Conservation (phyloP, 2,113 vertebrate genomes). For the Platysteira castanea region DNA sequence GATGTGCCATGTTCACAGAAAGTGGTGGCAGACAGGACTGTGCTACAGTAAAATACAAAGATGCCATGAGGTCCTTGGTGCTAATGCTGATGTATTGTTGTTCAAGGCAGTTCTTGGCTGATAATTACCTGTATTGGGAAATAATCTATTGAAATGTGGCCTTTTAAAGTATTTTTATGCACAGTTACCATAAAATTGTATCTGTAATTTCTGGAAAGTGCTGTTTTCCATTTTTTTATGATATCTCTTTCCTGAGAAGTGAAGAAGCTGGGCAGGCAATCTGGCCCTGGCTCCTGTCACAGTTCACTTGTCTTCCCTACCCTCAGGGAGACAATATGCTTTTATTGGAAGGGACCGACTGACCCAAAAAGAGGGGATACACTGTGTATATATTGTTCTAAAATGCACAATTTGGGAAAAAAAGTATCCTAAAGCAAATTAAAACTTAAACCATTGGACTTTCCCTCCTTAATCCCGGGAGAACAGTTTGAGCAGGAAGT, state of each 20-base stretch:
- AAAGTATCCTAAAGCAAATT: not conserved
- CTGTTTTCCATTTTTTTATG: not conserved
- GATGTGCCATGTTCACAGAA: not conserved
- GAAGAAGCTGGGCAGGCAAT: slow-evolving; percentile 17
- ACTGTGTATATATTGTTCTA: not conserved
- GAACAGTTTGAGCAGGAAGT: slow-evolving; percentile 2
- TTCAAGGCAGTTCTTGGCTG: not conserved
- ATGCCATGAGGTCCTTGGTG: not conserved
- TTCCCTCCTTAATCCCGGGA: not conserved
- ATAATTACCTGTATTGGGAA: not conserved
- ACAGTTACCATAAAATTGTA: not conserved
- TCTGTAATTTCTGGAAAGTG: not conserved
- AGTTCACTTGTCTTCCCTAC: slow-evolving; percentile 42
- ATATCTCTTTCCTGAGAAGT: not conserved
- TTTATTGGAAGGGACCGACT: slow-evolving; percentile 21
- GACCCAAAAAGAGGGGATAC: slow-evolving; percentile 50
- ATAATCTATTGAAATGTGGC: not conserved
- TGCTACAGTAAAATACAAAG: not conserved
- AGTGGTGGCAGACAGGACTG: not conserved
- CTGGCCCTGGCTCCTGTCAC: not conserved
- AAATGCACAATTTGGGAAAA: not conserved
- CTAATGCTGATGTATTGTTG: not conserved
- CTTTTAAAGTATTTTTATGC: not conserved
- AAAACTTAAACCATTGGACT: not conserved
- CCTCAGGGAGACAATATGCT: slow-evolving; percentile 21